Evolutionary conservation across 1,140 invertebrate genomes (phyloP), one percentile per base, ranked within the genome.

Genomic region (Drosophila orena): DNA sequence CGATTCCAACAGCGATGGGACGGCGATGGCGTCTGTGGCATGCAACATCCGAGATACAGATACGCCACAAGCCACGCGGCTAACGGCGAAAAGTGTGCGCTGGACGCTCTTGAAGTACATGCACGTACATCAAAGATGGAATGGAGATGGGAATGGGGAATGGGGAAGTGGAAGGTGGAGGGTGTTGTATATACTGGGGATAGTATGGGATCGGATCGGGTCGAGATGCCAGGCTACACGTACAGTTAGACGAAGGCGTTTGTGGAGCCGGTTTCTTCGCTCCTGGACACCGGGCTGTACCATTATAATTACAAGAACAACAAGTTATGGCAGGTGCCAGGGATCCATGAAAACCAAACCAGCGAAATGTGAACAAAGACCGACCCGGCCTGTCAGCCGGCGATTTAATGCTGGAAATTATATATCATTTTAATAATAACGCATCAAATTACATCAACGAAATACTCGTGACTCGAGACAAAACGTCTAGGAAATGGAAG

Each of bases 381-480:
- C 38, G n/a, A 46, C 30, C 73, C 12, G 27, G 47, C 27, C 47
- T 34, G 47, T 50, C 47, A 50, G 47, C 56, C 47, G 54, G 40
- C 38, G 64, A 74, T 70, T 77, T 75, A 86, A 86, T 81, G 64
- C 60, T 24, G 49, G 20, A 88, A 88, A 88, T 88, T 83, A 88
- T 79, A 88, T 89, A 89, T 89, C 71, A 88, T 88, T 88, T 89
- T 52, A 83, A 88, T 88, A 88, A 88, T 83, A 88, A 79, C 84
- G 66, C 79, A 77, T 83, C 79, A 79, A 89, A 89, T 88, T 88
- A 89, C 79, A 62, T 59, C 55, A 65, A 71, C 75, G 54, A 60
- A 61, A 40, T 65, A 35, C 35, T 27, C 30, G 56, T 24, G 65
- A n/a, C n/a, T 37, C 46, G 43, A 55, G 53, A 60, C 55, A 53